Base-by-base conservation (phyloP, 37 sponge, comb jelly and placozoan species). In the Oopsacas minuta region DNA sequence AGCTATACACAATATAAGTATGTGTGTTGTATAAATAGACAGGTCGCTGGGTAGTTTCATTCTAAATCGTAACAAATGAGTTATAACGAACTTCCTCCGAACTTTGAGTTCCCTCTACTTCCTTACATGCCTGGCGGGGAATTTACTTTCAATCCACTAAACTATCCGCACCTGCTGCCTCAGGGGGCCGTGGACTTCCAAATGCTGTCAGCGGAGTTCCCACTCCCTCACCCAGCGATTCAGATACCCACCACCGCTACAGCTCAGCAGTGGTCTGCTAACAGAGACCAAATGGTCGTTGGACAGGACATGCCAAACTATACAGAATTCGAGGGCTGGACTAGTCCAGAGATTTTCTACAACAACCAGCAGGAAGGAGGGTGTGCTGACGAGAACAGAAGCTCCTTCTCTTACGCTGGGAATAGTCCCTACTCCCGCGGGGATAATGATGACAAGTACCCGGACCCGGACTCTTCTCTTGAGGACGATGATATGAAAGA, bases 31-130 rank as follows among this genome's bases (percentile, higher is more conserved):
- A 61, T 61, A 61, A 61, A 61, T 61, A 61, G 32, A 61, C 17
- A 5, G 1, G 22, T 32, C 30, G 20, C 28, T 34, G 7, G 30
- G 30, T 12, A 61, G 30, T 61, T 32, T 61, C 28, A 10, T 25
- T 61, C 22, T n/a, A 12, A 61, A 20, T n/a, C 20, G 28, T 3
- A 61, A 12, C 75, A n/a, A n/a, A 61, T 61, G 75, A 61, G 75
- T 61, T 61, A 61, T n/a, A 61, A 61, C 75, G 75, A 61, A 3
- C 75, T 61, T 20, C 75, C 75, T n/a, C 75, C 75, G 32, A 61
- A n/a, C 75, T 61, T 20, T 34, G 75, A 61, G 30, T 61, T 25
- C 75, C 75, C 75, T 25, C 22, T 61, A 7, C 75, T 61, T 34
- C 75, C 75, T 34, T 61, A 61, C 75, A 61, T 61, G 75, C 75